Conservation (phyloP, 2,888 invertebrate genomes). For the Hipparchia semele region DNA sequence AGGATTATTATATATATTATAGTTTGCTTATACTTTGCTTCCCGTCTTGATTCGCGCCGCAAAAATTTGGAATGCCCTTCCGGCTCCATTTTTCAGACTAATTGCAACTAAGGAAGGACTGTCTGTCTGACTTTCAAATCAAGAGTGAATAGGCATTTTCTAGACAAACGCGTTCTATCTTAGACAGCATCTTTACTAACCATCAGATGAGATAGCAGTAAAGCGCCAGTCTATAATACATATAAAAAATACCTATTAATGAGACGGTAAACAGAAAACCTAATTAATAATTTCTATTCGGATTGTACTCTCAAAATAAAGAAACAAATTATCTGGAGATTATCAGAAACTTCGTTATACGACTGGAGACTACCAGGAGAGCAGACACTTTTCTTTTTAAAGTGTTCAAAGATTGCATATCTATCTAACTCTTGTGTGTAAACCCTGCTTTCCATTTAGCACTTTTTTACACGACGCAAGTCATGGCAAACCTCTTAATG, state of each 20-base stretch:
- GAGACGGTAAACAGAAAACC: background rate
- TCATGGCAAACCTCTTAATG: slow-evolving; percentile 27
- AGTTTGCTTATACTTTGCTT: no score
- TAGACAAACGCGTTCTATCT: no score
- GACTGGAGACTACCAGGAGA: background rate
- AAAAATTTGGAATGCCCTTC: no score
- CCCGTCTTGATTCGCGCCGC: no score
- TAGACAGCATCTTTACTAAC: no score
- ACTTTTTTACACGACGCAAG: slow-evolving; percentile 19
- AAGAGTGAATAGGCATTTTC: no score
- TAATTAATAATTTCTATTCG: no score
- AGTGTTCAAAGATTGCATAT: background rate
- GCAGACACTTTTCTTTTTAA: background rate
- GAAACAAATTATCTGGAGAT: background rate
- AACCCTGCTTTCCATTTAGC: background rate
- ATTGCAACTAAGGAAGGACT: no score
- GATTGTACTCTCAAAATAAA: background rate
- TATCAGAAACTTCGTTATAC: background rate
- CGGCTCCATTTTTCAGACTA: no score
- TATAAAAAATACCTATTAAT: background rate
- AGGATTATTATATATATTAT: no score
- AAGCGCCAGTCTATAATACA: background rate
- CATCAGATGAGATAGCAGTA: no score
- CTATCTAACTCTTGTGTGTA: background rate
- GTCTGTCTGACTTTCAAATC: no score